Conservation (phyloP, 2,797 vertebrate genomes). For the Sciurus vulgaris region DNA sequence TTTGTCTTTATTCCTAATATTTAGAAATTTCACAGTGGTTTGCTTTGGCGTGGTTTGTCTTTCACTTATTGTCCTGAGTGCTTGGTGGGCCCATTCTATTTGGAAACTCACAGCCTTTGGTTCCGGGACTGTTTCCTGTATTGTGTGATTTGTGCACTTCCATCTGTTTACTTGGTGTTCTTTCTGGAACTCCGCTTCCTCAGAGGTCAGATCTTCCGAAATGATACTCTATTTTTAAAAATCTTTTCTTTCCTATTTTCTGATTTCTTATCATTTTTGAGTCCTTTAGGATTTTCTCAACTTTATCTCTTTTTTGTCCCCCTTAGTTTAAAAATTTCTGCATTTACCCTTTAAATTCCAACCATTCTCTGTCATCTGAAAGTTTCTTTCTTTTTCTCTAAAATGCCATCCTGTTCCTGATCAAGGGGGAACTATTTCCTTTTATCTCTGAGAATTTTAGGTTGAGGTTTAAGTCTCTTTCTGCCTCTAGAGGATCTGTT, state of each 20-base stretch:
- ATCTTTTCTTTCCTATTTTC: conserved; percentile 31
- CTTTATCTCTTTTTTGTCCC: not conserved
- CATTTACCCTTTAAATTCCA: conserved; percentile 24
- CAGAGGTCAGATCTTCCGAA: conserved; percentile 52
- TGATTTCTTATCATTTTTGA: not conserved
- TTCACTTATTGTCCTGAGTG: conserved; percentile 57
- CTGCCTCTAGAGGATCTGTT: not conserved
- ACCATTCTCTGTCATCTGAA: not conserved
- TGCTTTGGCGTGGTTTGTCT: conserved; percentile 67
- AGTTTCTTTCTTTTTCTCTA: not conserved
- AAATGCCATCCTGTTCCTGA: not conserved
- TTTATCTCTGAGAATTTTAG: not conserved
- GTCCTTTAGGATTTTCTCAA: conserved; percentile 39
- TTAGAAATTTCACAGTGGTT: conserved; percentile 66
- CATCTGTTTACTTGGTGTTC: conserved; percentile 31
- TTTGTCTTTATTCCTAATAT: conserved; percentile 60
- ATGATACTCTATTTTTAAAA: conserved; percentile 20
- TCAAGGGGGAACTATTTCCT: not conserved
- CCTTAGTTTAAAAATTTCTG: not conserved
- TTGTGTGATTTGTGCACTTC: conserved; percentile 28
- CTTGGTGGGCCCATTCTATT: conserved; percentile 16
- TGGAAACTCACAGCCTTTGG: conserved; percentile 66
- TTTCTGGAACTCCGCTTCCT: conserved; percentile 54
- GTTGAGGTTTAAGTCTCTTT: conserved; percentile 11
- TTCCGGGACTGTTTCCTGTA: conserved; percentile 59